phyloP scores from a whole-genome alignment of 2,113 vertebrate genomes.

The Microcebus ravelobensis region DNA sequence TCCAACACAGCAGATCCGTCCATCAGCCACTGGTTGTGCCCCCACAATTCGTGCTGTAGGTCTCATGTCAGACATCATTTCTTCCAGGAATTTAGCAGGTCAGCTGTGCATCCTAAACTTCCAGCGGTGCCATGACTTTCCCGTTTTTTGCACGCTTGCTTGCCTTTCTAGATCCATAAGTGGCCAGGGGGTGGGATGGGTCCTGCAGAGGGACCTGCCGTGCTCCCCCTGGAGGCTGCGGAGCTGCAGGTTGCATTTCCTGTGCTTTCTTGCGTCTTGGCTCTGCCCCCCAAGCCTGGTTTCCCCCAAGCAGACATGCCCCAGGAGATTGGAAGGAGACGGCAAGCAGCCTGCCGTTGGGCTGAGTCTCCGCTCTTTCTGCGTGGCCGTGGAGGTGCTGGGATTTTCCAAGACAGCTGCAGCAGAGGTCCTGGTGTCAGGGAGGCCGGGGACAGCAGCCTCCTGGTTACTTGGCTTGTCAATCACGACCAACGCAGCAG shows the following conservation, averaged over 20 bases:
- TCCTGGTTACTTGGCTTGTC: background rate
- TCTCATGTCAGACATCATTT: background rate
- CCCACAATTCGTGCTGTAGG: fast-evolving
- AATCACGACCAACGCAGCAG: background rate
- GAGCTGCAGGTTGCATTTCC: no score
- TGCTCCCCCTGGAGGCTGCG: background rate
- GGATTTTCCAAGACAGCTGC: background rate
- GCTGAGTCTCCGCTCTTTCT: background rate
- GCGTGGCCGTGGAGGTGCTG: background rate
- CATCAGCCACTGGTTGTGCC: no score
- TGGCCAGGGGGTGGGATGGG: background rate
- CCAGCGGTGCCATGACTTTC: background rate
- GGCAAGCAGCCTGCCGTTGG: fast-evolving
- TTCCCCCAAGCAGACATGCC: background rate
- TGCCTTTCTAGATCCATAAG: background rate
- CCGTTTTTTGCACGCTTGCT: background rate
- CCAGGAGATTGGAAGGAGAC: background rate
- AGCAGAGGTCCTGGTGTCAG: fast-evolving
- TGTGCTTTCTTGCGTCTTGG: background rate
- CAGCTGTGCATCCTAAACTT: background rate
- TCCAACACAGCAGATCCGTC: background rate
- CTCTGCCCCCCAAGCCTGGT: background rate
- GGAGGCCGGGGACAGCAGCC: background rate
- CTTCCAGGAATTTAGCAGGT: background rate
- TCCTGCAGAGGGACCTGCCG: background rate